Conservation (phyloP, 2,113 vertebrate genomes). For the Pardalotus punctatus region DNA sequence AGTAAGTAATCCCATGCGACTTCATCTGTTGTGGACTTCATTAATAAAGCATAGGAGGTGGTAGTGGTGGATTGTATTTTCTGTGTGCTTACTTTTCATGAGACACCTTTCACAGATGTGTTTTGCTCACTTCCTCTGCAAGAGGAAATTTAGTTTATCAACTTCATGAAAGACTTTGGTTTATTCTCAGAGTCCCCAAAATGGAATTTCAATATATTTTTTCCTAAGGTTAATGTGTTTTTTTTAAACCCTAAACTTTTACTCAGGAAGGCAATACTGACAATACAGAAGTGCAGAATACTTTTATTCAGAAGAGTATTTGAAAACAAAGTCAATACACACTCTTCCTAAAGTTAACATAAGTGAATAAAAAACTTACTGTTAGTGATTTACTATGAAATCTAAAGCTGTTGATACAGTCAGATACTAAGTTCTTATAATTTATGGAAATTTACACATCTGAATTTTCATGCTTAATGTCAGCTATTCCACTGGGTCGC, state of each 20-base stretch:
- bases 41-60: not conserved
- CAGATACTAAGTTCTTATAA: not conserved
- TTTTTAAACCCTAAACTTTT: not conserved
- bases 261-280: not conserved
- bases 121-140: not conserved
- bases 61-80: not conserved
- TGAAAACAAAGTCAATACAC: not conserved
- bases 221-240: not conserved
- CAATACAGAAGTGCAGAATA: not conserved
- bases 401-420: not conserved
- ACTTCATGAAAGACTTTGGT: not conserved
- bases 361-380: not conserved
- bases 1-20: not conserved
- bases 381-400: not conserved
- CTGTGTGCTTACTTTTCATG: not conserved
- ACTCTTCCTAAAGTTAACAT: not conserved
- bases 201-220: not conserved
- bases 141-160: not conserved
- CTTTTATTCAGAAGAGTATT: not conserved
- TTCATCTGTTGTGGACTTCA: not conserved
- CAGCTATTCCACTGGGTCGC: constrained; percentile 61
- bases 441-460: not conserved
- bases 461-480: not conserved
- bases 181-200: not conserved
- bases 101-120: not conserved